phyloP scores from a whole-genome alignment of 2,113 vertebrate species.

The Cynocephalus volans region DNA sequence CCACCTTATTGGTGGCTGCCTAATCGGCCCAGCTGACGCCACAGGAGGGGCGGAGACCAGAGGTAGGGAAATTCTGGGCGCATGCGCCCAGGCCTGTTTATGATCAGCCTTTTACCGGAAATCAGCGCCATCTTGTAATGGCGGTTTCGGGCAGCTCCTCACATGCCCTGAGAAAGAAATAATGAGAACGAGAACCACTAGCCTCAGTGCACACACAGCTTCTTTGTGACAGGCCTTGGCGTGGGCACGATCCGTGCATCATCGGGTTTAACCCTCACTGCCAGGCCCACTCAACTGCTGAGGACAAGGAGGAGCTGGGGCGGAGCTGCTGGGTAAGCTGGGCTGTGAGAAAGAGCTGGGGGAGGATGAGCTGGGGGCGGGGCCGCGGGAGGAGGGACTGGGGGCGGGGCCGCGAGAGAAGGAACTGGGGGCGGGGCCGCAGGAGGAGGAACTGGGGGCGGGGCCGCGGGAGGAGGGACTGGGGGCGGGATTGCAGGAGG shows the following conservation, averaged over 20 bases:
- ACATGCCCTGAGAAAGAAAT: background rate
- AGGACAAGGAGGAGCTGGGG: background rate
- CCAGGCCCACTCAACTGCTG: background rate
- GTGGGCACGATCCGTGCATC: fast-evolving
- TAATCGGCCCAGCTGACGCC: too few relatives aligned
- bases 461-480: background rate
- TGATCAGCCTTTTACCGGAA: too few relatives aligned
- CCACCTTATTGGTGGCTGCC: too few relatives aligned
- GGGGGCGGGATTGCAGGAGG: background rate
- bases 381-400: fast-evolving
- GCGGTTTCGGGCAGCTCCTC: too few relatives aligned
- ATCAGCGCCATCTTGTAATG: too few relatives aligned
- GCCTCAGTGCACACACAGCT: fast-evolving
- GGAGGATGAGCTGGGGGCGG: too few relatives aligned
- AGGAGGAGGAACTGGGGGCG: too few relatives aligned
- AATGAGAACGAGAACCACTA: background rate
- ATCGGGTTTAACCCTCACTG: background rate
- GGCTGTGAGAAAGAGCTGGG: too few relatives aligned
- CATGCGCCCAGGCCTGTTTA: too few relatives aligned
- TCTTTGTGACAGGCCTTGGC: background rate
- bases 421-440: too few relatives aligned
- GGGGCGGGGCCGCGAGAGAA: background rate
- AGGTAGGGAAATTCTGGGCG: too few relatives aligned
- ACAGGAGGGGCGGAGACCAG: too few relatives aligned
- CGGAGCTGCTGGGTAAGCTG: background rate